These are phyloP conservation scores for Alexandromys fortis DNA, from an alignment of 2,113 vertebrate species.

Conservation along the genomic window DNA sequence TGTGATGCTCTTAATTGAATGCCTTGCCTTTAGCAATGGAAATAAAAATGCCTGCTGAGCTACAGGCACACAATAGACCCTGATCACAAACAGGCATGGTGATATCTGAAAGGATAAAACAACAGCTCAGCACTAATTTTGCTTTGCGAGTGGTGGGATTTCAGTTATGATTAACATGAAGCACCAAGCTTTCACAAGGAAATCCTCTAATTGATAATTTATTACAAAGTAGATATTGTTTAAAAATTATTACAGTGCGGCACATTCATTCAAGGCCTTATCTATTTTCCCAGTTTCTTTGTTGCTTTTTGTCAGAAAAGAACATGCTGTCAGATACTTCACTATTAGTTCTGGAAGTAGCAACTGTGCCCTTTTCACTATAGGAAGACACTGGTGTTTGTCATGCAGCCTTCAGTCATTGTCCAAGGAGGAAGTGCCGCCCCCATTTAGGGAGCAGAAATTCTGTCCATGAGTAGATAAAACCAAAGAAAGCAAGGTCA, in stretches of 20 bases:
- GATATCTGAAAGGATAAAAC: background rate
- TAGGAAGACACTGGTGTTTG: background rate
- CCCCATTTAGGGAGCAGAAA: background rate
- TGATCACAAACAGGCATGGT: background rate
- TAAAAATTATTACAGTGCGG: background rate
- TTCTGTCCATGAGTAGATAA: background rate
- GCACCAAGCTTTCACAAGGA: background rate
- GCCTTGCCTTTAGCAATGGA: background rate
- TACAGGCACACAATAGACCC: background rate
- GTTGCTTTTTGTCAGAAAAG: slow-evolving; percentile 3
- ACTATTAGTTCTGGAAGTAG: slow-evolving; percentile 10
- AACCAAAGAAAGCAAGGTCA: slow-evolving; percentile 61
- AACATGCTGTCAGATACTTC: background rate
- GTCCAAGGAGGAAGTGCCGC: background rate
- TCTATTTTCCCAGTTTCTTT: background rate
- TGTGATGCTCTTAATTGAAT: slow-evolving; percentile 4
- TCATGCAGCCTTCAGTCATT: background rate
- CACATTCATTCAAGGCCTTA: background rate
- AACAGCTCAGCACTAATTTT: background rate
- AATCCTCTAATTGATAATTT: slow-evolving; percentile 1
- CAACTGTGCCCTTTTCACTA: background rate
- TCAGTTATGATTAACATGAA: background rate
- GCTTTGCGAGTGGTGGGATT: background rate
- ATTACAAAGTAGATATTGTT: background rate
- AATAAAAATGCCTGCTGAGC: background rate